Conservation (phyloP, 2,888 invertebrate genomes). For the Branchellion lobata region DNA sequence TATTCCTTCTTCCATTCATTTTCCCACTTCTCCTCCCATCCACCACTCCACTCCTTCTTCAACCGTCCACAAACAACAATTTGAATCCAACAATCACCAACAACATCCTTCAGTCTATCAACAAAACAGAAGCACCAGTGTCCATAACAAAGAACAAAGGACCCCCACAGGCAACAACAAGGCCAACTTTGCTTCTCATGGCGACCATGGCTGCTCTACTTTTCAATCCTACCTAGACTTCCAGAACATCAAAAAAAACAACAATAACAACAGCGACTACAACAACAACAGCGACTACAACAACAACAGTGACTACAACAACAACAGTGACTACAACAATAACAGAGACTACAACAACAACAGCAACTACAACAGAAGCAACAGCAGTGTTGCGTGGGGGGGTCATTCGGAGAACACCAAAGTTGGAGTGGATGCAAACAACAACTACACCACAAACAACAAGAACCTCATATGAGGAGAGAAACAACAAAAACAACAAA, state of each 20-base stretch:
- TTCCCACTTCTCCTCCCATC: too few relatives aligned
- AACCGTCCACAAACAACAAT: too few relatives aligned
- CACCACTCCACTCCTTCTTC: too few relatives aligned
- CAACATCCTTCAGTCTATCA: too few relatives aligned
- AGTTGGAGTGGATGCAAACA: background rate
- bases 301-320: conserved; percentile 12
- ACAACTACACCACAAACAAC: background rate
- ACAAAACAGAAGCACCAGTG: too few relatives aligned
- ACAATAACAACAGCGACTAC: background rate
- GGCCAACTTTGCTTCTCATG: background rate
- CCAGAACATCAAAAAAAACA: conserved; percentile 8
- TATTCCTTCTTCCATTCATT: too few relatives aligned
- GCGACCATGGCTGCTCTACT: background rate
- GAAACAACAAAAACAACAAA: background rate
- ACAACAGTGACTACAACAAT: background rate
- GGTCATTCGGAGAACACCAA: background rate
- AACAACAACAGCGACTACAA: background rate
- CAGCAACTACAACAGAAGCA: background rate
- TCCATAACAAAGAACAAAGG: too few relatives aligned
- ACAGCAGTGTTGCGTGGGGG: background rate
- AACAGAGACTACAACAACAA: background rate
- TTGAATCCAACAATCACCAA: too few relatives aligned
- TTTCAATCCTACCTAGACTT: background rate
- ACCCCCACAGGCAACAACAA: too few relatives aligned
- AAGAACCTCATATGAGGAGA: background rate